These are phyloP conservation scores for Cantharis lateralis DNA, from an alignment of 2,888 invertebrate species.

Conservation along the genomic window DNA sequence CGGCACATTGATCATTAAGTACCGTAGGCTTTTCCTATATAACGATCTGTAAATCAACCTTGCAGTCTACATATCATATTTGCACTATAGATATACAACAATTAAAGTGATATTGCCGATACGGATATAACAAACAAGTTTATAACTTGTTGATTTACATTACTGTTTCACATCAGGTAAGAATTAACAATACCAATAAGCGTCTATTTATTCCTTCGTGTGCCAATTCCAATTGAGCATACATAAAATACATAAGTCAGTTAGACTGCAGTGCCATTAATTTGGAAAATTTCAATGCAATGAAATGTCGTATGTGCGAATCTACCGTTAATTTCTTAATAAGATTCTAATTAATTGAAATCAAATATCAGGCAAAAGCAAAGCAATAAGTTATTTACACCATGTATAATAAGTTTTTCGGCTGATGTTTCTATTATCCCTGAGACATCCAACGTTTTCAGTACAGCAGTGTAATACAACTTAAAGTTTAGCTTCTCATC, in stretches of 20 bases:
- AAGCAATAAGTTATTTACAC: too few species aligned
- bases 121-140: not conserved
- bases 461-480: too few species aligned
- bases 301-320: too few species aligned
- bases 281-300: not conserved
- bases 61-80: not conserved
- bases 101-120: not conserved
- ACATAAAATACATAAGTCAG: not conserved
- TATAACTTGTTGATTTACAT: not conserved
- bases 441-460: too few species aligned
- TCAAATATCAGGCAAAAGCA: too few species aligned
- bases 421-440: too few species aligned
- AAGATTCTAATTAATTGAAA: too few species aligned
- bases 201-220: not conserved
- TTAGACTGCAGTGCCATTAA: not conserved
- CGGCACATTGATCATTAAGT: slow-evolving; percentile 14
- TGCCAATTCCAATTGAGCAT: not conserved
- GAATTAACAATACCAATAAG: not conserved
- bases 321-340: too few species aligned
- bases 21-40: not conserved
- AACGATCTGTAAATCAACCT: slow-evolving; percentile 17
- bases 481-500: too few species aligned
- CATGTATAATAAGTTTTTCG: too few species aligned
- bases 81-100: not conserved
- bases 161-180: not conserved